Conservation (phyloP, 2,113 vertebrate genomes). For the Lanius collurio region DNA sequence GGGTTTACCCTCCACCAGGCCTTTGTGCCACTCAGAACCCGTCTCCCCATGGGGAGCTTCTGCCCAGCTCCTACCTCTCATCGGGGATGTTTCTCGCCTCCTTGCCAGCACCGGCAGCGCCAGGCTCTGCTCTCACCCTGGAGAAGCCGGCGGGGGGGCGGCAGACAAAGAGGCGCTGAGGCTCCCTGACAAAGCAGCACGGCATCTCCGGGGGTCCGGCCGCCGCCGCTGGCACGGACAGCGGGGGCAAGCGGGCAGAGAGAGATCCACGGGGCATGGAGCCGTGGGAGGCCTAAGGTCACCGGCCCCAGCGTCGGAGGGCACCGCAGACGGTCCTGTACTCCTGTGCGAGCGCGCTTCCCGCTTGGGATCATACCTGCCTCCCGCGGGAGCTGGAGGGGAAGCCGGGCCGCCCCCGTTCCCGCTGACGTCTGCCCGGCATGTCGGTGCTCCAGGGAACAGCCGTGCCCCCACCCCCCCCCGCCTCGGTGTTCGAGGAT, state of each 20-base stretch:
- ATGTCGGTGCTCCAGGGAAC: background rate
- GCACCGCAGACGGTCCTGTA: background rate
- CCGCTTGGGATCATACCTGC: background rate
- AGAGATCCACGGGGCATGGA: background rate
- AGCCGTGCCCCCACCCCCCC: too few relatives aligned
- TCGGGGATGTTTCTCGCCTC: background rate
- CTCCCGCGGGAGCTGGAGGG: background rate
- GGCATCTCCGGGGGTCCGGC: background rate
- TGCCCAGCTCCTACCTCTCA: background rate
- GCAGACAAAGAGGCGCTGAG: conserved; percentile 46
- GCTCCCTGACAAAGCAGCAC: conserved; percentile 34
- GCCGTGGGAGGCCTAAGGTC: background rate
- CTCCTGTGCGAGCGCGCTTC: background rate
- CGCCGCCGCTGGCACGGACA: background rate
- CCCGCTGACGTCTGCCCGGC: background rate
- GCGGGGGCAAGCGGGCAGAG: background rate
- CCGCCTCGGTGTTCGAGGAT: background rate
- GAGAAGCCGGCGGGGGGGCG: background rate
- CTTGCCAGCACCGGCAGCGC: background rate
- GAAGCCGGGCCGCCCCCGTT: background rate
- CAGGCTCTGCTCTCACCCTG: background rate
- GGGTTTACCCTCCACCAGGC: background rate
- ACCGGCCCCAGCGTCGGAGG: background rate
- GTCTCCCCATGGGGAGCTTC: background rate
- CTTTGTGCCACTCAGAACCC: background rate